Conservation (phyloP, 2,797 vertebrate species). For the Chaunax sp. region DNA sequence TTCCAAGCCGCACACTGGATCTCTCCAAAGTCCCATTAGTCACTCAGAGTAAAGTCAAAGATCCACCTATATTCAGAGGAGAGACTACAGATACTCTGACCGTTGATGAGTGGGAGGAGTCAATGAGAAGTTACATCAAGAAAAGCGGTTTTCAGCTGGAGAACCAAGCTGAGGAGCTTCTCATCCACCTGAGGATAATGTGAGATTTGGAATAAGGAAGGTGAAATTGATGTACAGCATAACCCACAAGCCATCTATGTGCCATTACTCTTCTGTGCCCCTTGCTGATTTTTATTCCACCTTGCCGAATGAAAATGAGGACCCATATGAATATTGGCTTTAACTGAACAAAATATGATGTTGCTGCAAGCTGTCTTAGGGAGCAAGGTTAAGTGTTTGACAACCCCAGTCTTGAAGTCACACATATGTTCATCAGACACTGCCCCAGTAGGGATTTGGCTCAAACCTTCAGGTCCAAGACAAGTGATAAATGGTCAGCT, state of each 20-base stretch:
- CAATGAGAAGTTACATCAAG: constrained; percentile 7
- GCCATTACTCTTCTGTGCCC: constrained; percentile 19
- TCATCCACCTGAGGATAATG: constrained; percentile 44
- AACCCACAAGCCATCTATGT: constrained; percentile 24
- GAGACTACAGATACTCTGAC: background rate
- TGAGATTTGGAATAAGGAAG: constrained; percentile 31
- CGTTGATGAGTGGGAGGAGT: constrained; percentile 26
- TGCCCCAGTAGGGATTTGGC: background rate
- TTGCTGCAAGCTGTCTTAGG: background rate
- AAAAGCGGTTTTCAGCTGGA: constrained; percentile 10
- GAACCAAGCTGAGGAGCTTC: constrained; percentile 39
- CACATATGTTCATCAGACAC: background rate
- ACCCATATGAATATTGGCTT: constrained; percentile 33
- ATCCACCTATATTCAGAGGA: constrained; percentile 7
- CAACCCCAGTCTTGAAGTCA: background rate
- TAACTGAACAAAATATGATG: background rate
- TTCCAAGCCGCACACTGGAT: background rate
- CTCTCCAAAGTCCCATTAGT: constrained; percentile 1
- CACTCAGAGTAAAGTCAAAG: background rate
- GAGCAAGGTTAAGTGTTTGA: background rate
- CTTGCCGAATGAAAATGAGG: constrained; percentile 12
- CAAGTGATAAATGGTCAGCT: too few relatives aligned
- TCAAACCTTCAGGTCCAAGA: too few relatives aligned
- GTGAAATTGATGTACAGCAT: background rate
- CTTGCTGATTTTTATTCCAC: constrained; percentile 44